Conservation (phyloP, 2,113 vertebrate species). For the Progne subis region DNA sequence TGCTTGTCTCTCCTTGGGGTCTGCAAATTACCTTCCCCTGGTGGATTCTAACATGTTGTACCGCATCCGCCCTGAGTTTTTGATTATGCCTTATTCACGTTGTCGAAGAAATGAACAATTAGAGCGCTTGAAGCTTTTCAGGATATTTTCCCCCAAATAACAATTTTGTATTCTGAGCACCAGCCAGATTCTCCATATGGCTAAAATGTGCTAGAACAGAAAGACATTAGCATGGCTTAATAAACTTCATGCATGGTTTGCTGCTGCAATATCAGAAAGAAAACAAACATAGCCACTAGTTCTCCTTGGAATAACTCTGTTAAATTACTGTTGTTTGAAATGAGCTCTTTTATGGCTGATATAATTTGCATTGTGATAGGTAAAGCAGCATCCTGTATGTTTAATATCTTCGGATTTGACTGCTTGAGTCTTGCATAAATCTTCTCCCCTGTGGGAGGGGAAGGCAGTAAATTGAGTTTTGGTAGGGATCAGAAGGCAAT, state of each 20-base stretch:
- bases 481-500: neutral
- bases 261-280: conserved; percentile 44
- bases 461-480: neutral
- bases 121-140: conserved; percentile 14
- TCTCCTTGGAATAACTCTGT: conserved; percentile 46
- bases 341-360: conserved; percentile 30
- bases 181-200: conserved; percentile 60
- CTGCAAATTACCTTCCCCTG: neutral
- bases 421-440: neutral
- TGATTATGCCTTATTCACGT: conserved; percentile 3
- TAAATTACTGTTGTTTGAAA: conserved; percentile 45
- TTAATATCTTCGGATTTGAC: neutral
- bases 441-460: neutral
- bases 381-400: neutral
- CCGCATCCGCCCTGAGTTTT: neutral
- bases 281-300: conserved; percentile 51
- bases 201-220: conserved; percentile 56
- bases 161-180: neutral
- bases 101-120: conserved; percentile 17
- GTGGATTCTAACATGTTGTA: neutral
- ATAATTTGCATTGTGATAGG: conserved; percentile 30
- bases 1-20: neutral
- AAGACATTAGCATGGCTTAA: conserved; percentile 61
- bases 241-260: conserved; percentile 63
- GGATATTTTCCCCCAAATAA: conserved; percentile 50